Evolutionary conservation across 2,888 invertebrate species (phyloP).

Genomic region (Lampropteryx suffumata): DNA sequence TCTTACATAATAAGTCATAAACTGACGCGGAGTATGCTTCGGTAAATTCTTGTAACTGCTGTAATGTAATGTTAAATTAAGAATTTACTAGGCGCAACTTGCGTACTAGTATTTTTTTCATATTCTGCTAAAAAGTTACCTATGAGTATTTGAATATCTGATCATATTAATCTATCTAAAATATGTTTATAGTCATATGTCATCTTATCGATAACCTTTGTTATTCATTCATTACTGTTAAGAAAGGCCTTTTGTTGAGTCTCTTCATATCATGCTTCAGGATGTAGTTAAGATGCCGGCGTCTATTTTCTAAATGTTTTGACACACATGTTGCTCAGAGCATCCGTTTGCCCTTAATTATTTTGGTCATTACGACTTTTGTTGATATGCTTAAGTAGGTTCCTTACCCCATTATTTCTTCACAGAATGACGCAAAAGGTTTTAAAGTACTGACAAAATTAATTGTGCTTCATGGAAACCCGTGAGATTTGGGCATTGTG

Average conservation of each 20-base stretch:
- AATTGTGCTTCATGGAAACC: conserved; percentile 41
- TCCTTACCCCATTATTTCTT: too few species aligned
- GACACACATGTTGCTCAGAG: conserved; percentile 24
- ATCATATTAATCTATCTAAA: too few species aligned
- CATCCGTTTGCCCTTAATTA: conserved; percentile 35
- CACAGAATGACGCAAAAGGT: conserved; percentile 30
- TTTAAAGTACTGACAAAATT: conserved; percentile 38
- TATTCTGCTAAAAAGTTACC: too few species aligned
- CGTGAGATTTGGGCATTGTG: conserved; percentile 52
- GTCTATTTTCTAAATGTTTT: conserved; percentile 26
- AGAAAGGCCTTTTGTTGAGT: conserved; percentile 46
- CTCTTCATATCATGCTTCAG: conserved; percentile 31
- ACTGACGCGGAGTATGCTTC: conserved; percentile 36
- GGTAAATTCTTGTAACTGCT: conserved; percentile 20
- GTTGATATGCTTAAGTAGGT: conserved; percentile 29
- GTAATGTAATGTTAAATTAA: conserved; percentile 8
- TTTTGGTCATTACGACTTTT: conserved; percentile 29
- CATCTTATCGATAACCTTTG: conserved; percentile 42
- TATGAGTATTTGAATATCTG: too few species aligned
- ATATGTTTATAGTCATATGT: too few species aligned
- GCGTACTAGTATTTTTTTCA: not conserved
- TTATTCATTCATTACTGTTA: conserved; percentile 53
- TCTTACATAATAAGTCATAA: conserved; percentile 45
- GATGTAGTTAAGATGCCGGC: conserved; percentile 28
- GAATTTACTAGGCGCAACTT: not conserved